phyloP scores from a whole-genome alignment of 64 coral and sea anemone species.

The Acropora tenuis region DNA sequence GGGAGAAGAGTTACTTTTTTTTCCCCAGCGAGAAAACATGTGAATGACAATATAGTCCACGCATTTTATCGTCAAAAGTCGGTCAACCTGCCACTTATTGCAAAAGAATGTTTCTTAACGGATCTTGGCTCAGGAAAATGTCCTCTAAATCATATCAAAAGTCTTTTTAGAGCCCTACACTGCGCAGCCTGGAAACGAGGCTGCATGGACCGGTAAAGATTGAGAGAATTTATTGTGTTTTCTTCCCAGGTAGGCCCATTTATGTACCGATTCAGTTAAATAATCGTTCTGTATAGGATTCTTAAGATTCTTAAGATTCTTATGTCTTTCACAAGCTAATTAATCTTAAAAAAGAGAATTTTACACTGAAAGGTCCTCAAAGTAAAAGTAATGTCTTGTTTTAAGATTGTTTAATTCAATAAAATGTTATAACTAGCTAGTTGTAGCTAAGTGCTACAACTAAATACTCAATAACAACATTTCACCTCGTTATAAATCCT shows the following conservation, averaged over 20 bases:
- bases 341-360: too few species aligned
- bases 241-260: not conserved
- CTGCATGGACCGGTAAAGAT: too few species aligned
- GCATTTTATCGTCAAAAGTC: conserved; percentile 46
- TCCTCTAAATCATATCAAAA: conserved; percentile 43
- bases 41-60: too few species aligned
- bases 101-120: conserved; percentile 47
- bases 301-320: too few species aligned
- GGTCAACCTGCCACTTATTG: conserved; percentile 47
- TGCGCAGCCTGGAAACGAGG: conserved; percentile 29
- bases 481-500: not conserved
- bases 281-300: not conserved
- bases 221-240: too few species aligned
- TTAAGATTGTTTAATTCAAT: conserved; percentile 18
- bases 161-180: conserved; percentile 24
- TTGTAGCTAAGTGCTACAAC: too few species aligned
- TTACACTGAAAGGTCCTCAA: too few species aligned
- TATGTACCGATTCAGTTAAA: not conserved
- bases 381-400: too few species aligned
- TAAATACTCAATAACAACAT: too few species aligned
- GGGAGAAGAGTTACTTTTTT: too few species aligned
- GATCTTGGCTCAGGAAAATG: conserved; percentile 24
- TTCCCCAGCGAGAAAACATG: too few species aligned
- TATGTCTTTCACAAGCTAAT: too few species aligned
- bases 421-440: not conserved